phyloP scores from a whole-genome alignment of 2,888 invertebrate genomes.

The Blastobasis adustella region DNA sequence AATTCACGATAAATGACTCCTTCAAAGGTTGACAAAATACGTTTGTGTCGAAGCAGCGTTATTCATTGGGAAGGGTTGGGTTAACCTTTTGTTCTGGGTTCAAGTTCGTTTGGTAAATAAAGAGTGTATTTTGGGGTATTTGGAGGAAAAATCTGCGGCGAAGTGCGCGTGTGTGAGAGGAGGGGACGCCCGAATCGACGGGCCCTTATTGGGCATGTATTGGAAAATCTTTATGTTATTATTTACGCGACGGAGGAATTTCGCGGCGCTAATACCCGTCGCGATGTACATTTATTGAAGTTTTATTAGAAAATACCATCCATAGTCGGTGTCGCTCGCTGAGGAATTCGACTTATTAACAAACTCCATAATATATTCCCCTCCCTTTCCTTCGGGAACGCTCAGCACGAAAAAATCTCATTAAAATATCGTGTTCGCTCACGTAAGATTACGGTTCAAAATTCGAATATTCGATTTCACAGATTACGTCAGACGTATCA shows the following conservation, averaged over 20 bases:
- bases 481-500: constrained; percentile 3
- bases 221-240: constrained; percentile 65
- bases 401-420: constrained; percentile 26
- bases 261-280: constrained; percentile 55
- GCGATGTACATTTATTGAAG: constrained; percentile 52
- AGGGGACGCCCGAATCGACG: not conserved
- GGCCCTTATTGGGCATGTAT: constrained; percentile 49
- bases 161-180: not conserved
- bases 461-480: constrained; percentile 10
- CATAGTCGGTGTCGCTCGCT: constrained; percentile 32
- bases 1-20: no score
- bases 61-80: no score
- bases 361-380: constrained; percentile 17
- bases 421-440: constrained; percentile 32
- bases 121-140: no score
- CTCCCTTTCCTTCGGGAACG: constrained; percentile 15
- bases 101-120: no score
- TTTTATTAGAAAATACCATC: constrained; percentile 61
- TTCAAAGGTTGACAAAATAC: no score
- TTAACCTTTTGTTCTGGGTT: no score
- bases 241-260: constrained; percentile 53
- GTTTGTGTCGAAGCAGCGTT: no score
- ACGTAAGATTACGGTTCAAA: constrained; percentile 10
- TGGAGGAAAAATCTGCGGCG: no score
- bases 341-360: constrained; percentile 34